Percentiles rank a stretch among this genome's conserved stretches.
Evolutionary conservation across 2,888 invertebrate genomes (phyloP).

Genomic region (Nowickia ferox): DNA sequence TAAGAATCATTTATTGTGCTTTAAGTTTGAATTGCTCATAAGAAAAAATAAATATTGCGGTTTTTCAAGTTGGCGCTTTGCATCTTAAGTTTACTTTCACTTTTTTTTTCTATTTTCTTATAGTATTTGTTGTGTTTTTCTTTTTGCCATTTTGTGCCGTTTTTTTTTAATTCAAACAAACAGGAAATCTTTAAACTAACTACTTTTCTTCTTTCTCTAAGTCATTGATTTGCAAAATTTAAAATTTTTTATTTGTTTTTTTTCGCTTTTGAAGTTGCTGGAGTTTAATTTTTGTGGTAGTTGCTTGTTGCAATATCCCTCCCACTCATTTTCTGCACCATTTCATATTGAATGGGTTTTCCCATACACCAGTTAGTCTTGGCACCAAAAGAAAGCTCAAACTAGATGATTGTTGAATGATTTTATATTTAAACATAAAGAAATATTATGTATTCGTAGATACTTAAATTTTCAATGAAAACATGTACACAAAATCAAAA

Average conservation of each 20-base stretch:
- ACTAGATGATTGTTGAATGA: background rate
- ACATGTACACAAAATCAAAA: too few species aligned
- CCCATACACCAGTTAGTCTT: slow-evolving; percentile 55
- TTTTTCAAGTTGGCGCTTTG: slow-evolving; percentile 43
- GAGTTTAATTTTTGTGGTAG: background rate
- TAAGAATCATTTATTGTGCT: slow-evolving; percentile 1
- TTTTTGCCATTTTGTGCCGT: background rate
- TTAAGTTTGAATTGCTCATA: background rate
- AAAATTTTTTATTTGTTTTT: slow-evolving; percentile 37
- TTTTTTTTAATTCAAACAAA: slow-evolving; percentile 35
- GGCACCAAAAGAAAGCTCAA: slow-evolving; percentile 49
- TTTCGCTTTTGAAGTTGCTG: slow-evolving; percentile 16
- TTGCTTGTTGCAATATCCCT: slow-evolving; percentile 36
- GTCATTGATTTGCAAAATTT: slow-evolving; percentile 57
- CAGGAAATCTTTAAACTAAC: slow-evolving; percentile 55
- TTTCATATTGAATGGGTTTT: slow-evolving; percentile 53
- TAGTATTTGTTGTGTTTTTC: background rate
- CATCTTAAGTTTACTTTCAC: slow-evolving; percentile 59
- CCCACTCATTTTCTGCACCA: slow-evolving; percentile 70
- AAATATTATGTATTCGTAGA: too few species aligned
- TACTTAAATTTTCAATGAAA: too few species aligned
- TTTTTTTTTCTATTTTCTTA: slow-evolving; percentile 51
- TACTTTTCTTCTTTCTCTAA: slow-evolving; percentile 41
- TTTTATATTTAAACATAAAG: background rate
- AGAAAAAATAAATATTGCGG: background rate